phyloP scores from a whole-genome alignment of 1,140 invertebrate genomes.

The Asobara japonica region DNA sequence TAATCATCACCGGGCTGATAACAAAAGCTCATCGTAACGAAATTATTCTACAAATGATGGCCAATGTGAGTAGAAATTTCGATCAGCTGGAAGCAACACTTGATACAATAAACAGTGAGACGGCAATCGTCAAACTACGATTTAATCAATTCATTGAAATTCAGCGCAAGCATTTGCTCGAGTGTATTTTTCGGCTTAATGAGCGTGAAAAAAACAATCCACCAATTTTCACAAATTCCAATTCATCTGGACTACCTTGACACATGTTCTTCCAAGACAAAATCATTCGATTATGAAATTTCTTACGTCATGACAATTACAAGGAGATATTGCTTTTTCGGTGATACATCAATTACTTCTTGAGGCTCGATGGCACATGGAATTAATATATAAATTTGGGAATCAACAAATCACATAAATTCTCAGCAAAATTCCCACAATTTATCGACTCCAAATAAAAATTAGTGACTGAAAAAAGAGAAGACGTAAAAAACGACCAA shows the following conservation, averaged over 20 bases:
- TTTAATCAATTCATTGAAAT: constrained; percentile 44
- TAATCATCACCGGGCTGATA: constrained; percentile 43
- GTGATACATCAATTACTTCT: too few species aligned
- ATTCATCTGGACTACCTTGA: neutral
- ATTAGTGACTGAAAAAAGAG: neutral
- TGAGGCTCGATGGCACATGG: too few species aligned
- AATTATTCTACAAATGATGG: constrained; percentile 50
- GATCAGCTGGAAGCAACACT: constrained; percentile 52
- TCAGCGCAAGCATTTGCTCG: constrained; percentile 52
- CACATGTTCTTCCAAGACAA: neutral
- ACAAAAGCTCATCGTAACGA: constrained; percentile 44
- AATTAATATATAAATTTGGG: too few species aligned
- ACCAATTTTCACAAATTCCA: constrained; percentile 5
- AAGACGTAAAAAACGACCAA: neutral
- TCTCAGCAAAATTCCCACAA: too few species aligned
- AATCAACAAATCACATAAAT: too few species aligned
- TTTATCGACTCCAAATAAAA: neutral
- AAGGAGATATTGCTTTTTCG: neutral
- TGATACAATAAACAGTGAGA: constrained; percentile 48
- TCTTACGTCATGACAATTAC: neutral
- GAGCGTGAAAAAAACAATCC: constrained; percentile 25
- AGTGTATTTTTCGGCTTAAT: constrained; percentile 44
- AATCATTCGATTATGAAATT: neutral
- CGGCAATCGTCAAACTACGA: constrained; percentile 44
- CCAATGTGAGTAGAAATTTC: constrained; percentile 55